phyloP scores from a whole-genome alignment of 2,888 invertebrate genomes.

The Pseudococcus longispinus region DNA sequence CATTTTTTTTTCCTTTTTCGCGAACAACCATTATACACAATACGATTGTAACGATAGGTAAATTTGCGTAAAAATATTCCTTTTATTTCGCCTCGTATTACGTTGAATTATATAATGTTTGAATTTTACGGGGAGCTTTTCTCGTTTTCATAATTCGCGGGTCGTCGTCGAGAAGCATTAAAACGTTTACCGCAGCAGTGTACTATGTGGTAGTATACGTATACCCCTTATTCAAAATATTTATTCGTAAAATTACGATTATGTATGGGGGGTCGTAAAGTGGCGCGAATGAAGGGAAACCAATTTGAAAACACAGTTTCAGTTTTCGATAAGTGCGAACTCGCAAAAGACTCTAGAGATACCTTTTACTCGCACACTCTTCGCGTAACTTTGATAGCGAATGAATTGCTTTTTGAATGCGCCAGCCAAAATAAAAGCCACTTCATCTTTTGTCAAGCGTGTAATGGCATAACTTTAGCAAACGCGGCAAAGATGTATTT shows the following conservation, averaged over 20 bases:
- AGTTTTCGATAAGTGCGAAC: background rate
- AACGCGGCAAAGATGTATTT: background rate
- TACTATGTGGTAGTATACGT: too few relatives aligned
- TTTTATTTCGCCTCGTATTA: background rate
- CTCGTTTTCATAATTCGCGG: background rate
- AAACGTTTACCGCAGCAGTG: background rate
- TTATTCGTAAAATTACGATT: background rate
- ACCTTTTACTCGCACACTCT: background rate
- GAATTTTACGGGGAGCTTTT: background rate
- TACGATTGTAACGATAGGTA: background rate
- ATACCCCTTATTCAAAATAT: background rate
- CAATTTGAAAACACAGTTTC: background rate
- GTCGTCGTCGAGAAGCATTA: background rate
- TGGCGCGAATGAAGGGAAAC: background rate
- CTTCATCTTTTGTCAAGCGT: conserved; percentile 16
- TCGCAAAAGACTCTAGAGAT: background rate
- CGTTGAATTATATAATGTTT: background rate
- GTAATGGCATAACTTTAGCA: background rate
- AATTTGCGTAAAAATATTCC: background rate
- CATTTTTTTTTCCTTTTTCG: background rate
- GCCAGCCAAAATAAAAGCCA: background rate
- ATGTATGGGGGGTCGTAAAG: background rate
- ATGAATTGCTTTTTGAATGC: background rate
- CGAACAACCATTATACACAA: background rate
- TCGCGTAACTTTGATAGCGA: background rate